Conservation (phyloP, 2,888 invertebrate genomes). For the Drosophila kuntzei region DNA sequence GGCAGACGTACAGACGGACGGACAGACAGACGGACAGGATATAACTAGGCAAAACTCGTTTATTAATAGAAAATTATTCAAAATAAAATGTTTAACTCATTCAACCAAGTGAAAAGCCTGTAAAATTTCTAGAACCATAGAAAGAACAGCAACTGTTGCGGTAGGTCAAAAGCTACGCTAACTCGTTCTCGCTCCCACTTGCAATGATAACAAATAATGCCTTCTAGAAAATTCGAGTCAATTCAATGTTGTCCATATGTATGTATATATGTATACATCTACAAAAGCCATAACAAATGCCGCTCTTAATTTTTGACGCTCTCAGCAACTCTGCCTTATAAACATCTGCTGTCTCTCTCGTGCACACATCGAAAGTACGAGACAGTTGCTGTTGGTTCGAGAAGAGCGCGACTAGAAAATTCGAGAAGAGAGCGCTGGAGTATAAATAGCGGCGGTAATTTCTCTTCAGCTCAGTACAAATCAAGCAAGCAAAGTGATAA, state of each 20-base stretch:
- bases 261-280: neutral
- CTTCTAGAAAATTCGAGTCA: conserved; percentile 32
- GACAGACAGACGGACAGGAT: no score
- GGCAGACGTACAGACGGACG: no score
- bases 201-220: neutral
- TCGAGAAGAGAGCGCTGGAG: conserved; percentile 48
- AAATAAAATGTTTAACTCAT: conserved; percentile 23
- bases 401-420: conserved; percentile 57
- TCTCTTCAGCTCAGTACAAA: conserved; percentile 54
- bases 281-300: neutral
- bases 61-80: neutral
- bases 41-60: neutral
- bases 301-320: neutral
- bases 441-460: conserved; percentile 63
- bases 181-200: neutral
- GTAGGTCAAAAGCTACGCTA: neutral
- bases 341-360: neutral
- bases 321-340: neutral
- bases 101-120: neutral
- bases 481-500: conserved; percentile 62
- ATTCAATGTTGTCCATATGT: neutral
- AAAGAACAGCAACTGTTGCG: neutral
- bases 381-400: conserved; percentile 34
- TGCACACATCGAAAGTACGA: conserved; percentile 7
- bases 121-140: conserved; percentile 31